These are phyloP conservation scores for Drosophila nigromelanica DNA, from an alignment of 1,140 invertebrate species.

Conservation along the genomic window DNA sequence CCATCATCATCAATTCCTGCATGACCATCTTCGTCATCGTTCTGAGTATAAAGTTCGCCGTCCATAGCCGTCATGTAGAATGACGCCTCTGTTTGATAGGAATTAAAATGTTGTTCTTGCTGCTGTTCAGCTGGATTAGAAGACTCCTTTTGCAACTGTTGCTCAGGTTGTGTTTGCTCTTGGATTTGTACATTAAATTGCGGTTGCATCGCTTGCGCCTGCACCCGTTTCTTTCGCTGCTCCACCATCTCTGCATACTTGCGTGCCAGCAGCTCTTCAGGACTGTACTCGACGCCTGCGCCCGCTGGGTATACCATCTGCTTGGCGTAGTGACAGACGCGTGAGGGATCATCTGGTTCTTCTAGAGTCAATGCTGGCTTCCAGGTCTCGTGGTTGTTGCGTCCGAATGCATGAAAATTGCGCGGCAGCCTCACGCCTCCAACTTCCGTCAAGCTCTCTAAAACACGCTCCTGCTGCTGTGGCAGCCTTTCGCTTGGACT, in stretches of 20 bases:
- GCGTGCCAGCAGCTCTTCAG: slow-evolving; percentile 73
- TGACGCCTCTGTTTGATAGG: slow-evolving; percentile 54
- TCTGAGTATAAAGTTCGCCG: slow-evolving; percentile 49
- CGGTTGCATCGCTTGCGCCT: slow-evolving; percentile 3
- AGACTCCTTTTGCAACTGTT: slow-evolving; percentile 10
- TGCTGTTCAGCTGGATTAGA: slow-evolving; percentile 15
- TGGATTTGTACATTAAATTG: slow-evolving; percentile 4
- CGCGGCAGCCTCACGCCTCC: slow-evolving; percentile 60
- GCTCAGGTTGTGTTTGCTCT: slow-evolving; percentile 1
- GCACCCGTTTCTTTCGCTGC: slow-evolving; percentile 27
- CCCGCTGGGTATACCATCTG: slow-evolving; percentile 72
- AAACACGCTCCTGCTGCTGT: neutral
- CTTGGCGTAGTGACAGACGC: slow-evolving; percentile 78
- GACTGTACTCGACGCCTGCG: slow-evolving; percentile 74
- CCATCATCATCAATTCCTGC: slow-evolving; percentile 22
- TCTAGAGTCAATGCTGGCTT: slow-evolving; percentile 79
- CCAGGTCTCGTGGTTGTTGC: slow-evolving; percentile 82
- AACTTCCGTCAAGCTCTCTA: slow-evolving; percentile 31
- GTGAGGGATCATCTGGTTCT: slow-evolving; percentile 78
- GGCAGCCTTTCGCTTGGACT: slow-evolving; percentile 11
- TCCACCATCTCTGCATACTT: slow-evolving; percentile 52
- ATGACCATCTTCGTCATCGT: slow-evolving; percentile 36
- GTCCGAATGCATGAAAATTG: slow-evolving; percentile 73
- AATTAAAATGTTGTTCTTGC: slow-evolving; percentile 51
- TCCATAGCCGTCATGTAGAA: slow-evolving; percentile 69